phyloP scores from a whole-genome alignment of 2,113 vertebrate genomes.

The Myotis davidii region DNA sequence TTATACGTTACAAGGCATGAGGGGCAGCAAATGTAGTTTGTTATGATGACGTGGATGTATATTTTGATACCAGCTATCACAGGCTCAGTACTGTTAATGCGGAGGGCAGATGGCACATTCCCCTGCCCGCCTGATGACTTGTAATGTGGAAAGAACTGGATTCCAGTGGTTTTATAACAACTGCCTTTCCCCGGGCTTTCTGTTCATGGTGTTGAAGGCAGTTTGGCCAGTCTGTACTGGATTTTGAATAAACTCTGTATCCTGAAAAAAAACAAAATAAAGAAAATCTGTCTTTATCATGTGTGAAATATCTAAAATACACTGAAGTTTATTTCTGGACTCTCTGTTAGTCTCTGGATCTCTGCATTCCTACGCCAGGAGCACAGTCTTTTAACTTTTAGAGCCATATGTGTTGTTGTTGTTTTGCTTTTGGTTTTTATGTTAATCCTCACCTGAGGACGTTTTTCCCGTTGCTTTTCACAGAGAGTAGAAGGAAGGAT shows the following conservation, averaged over 20 bases:
- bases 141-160: slow-evolving; percentile 82
- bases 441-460: no score
- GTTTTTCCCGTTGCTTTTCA: no score
- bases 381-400: background rate
- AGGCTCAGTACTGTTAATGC: slow-evolving; percentile 86
- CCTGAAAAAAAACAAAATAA: slow-evolving; percentile 53
- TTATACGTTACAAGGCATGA: slow-evolving; percentile 86
- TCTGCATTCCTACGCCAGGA: background rate
- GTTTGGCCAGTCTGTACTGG: slow-evolving; percentile 84
- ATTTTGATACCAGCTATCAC: slow-evolving; percentile 88
- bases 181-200: slow-evolving; percentile 82
- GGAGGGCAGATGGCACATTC: slow-evolving; percentile 75
- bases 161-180: slow-evolving; percentile 88
- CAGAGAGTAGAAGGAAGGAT: no score
- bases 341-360: background rate
- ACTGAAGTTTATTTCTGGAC: background rate
- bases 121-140: slow-evolving; percentile 83
- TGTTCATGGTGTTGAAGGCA: slow-evolving; percentile 83
- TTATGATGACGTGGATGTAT: slow-evolving; percentile 87
- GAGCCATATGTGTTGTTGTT: no score
- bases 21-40: slow-evolving; percentile 82
- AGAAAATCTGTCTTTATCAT: background rate
- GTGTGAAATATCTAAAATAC: background rate
- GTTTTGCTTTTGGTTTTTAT: no score
- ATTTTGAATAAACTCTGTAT: slow-evolving; percentile 88